phyloP scores from a whole-genome alignment of 2,113 vertebrate species.

The Ammospiza caudacuta region DNA sequence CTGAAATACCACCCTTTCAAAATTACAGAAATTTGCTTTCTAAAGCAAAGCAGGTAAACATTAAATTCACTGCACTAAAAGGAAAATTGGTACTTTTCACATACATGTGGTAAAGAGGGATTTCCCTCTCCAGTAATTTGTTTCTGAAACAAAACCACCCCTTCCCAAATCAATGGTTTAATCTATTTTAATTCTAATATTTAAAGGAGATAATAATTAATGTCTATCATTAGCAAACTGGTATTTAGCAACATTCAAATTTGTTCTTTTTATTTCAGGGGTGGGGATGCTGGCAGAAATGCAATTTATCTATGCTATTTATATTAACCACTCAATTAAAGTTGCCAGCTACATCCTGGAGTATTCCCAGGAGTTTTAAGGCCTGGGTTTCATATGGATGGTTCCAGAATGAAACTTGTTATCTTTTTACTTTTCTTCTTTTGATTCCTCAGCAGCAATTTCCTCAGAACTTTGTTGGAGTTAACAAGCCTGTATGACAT shows the following conservation, averaged over 20 bases:
- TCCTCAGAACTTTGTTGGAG: not conserved
- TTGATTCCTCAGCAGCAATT: not conserved
- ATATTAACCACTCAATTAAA: not conserved
- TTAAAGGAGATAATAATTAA: not conserved
- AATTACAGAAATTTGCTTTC: not conserved
- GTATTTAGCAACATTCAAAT: slow-evolving; percentile 14
- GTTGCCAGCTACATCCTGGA: not conserved
- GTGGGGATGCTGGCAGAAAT: not conserved
- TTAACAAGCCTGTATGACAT: slow-evolving; percentile 20
- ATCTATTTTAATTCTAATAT: not conserved
- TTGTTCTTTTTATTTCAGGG: not conserved
- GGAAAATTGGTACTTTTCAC: slow-evolving; percentile 1
- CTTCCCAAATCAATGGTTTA: not conserved
- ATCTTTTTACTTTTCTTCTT: not conserved
- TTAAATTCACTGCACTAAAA: not conserved
- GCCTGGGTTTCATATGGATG: not conserved
- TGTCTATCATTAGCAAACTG: not conserved
- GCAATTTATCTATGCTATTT: not conserved
- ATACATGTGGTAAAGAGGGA: not conserved
- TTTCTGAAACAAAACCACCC: not conserved
- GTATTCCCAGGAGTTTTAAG: not conserved
- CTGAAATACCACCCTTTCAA: not conserved
- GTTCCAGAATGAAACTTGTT: not conserved
- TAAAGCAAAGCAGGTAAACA: not conserved
- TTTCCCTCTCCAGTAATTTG: not conserved